phyloP scores from a whole-genome alignment of 2,888 invertebrate species.

The Magallana nippona region DNA sequence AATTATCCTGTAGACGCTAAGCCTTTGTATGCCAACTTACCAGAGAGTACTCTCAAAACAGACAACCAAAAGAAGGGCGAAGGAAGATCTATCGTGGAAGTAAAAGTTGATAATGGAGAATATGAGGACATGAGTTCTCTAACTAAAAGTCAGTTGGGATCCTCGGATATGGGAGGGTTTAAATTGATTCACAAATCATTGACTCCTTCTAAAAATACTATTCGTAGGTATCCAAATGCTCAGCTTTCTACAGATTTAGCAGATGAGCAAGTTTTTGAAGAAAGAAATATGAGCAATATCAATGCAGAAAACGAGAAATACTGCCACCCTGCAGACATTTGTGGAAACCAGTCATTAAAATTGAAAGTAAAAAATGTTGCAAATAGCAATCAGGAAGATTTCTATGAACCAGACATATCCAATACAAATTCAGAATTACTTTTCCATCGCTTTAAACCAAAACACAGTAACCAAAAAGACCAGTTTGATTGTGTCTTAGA shows the following conservation, averaged over 20 bases:
- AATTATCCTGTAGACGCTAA: not conserved
- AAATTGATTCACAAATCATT: slow-evolving; percentile 27
- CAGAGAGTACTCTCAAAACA: not conserved
- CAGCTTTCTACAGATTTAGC: not conserved
- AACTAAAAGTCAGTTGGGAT: not conserved
- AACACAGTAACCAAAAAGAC: not conserved
- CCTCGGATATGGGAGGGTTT: not conserved
- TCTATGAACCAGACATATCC: not conserved
- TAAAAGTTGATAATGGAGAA: not conserved
- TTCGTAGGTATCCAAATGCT: not conserved
- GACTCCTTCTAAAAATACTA: slow-evolving; percentile 10
- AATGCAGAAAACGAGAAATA: not conserved
- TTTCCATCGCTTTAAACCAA: not conserved
- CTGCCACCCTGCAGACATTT: not conserved
- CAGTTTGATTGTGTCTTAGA: not conserved
- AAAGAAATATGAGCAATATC: slow-evolving; percentile 15
- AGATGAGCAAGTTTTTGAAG: not conserved
- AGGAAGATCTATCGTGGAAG: not conserved
- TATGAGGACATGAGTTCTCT: not conserved
- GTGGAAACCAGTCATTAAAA: not conserved
- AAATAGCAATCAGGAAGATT: not conserved
- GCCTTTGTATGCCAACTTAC: not conserved
- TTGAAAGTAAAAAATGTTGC: not conserved
- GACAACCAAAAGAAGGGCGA: not conserved
- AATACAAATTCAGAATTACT: not conserved